These are phyloP conservation scores for Porites rus DNA, from an alignment of 92 coral and sea anemone species.

Conservation along the genomic window DNA sequence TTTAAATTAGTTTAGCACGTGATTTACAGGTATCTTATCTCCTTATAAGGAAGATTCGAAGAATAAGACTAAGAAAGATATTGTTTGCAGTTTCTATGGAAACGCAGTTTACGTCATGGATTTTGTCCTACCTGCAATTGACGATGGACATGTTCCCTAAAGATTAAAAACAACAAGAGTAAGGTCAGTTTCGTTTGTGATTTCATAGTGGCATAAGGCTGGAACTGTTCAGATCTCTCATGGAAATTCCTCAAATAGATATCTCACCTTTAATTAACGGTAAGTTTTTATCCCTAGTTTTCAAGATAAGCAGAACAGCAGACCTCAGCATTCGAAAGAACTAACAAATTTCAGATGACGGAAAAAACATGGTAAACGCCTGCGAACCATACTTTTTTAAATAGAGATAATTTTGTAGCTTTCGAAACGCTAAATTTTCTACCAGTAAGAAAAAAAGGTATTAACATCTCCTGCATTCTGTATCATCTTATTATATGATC, in stretches of 20 bases:
- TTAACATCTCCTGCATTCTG: not conserved
- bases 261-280: constrained; percentile 46
- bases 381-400: not conserved
- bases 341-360: not conserved
- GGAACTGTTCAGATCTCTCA: not conserved
- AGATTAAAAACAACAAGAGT: not conserved
- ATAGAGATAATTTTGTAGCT: not conserved
- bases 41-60: too few relatives aligned
- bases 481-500: not conserved
- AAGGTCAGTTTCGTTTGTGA: not conserved
- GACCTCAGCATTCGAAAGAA: not conserved
- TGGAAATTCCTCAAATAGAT: constrained; percentile 39
- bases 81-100: not conserved
- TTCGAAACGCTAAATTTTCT: not conserved
- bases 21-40: too few relatives aligned
- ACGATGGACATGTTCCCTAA: not conserved
- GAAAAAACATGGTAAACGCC: not conserved
- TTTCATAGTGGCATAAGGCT: not conserved
- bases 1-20: too few relatives aligned
- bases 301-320: not conserved
- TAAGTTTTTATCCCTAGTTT: not conserved
- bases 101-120: constrained; percentile 5
- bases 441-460: not conserved
- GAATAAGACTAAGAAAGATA: too few relatives aligned
- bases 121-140: not conserved